These are phyloP conservation scores for Melanotus villosus DNA, from an alignment of 2,888 invertebrate genomes.

Conservation along the genomic window DNA sequence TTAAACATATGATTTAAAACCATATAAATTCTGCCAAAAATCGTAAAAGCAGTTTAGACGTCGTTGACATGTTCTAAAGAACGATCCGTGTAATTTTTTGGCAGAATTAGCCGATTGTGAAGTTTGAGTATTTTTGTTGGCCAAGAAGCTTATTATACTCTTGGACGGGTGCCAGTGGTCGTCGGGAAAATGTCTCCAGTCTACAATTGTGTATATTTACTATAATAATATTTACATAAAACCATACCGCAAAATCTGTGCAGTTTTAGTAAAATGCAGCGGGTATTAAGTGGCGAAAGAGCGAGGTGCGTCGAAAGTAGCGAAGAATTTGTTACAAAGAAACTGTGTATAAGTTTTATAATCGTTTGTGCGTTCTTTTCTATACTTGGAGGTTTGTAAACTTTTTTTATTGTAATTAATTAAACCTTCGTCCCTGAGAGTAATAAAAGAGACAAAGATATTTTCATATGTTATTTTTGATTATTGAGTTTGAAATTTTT, in stretches of 20 bases:
- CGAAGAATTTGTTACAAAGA: slow-evolving; percentile 68
- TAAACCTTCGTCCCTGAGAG: too few species aligned
- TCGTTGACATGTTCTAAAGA: background rate
- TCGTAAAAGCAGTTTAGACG: too few species aligned
- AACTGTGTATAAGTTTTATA: slow-evolving; percentile 68
- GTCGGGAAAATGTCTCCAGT: slow-evolving; percentile 23
- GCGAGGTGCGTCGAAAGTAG: slow-evolving; percentile 60
- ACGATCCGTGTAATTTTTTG: slow-evolving; percentile 8
- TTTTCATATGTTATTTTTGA: too few species aligned
- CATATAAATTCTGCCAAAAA: too few species aligned
- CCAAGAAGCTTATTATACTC: slow-evolving; percentile 33
- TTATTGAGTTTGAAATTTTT: too few species aligned
- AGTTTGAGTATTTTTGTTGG: slow-evolving; percentile 28
- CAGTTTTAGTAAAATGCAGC: slow-evolving; percentile 63
- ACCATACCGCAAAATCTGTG: background rate
- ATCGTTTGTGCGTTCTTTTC: slow-evolving; percentile 68
- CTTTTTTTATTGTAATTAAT: too few species aligned
- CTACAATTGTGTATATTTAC: slow-evolving; percentile 31
- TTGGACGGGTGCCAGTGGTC: slow-evolving; percentile 23
- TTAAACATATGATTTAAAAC: too few species aligned
- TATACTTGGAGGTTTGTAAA: slow-evolving; percentile 65
- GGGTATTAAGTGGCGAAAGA: slow-evolving; percentile 68
- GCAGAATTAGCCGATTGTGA: slow-evolving; percentile 15
- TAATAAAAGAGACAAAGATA: too few species aligned
- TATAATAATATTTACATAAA: slow-evolving; percentile 31